Percentiles rank a stretch among this genome's conserved stretches.
phyloP scores from a whole-genome alignment of 1,140 invertebrate genomes.

The Drosophila persimilis region DNA sequence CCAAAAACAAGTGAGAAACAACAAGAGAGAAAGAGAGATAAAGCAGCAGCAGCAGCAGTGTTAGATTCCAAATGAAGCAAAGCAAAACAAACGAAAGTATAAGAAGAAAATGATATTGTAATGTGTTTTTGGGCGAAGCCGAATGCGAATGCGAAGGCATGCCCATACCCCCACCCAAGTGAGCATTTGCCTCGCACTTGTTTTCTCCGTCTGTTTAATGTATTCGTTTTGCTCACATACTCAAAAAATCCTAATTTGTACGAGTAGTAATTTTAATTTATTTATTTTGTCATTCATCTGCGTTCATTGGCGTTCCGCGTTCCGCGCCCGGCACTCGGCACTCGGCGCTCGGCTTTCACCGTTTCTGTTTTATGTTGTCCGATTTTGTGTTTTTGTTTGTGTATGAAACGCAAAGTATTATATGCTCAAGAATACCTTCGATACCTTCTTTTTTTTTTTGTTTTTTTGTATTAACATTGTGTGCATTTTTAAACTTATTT shows the following conservation, averaged over 20 bases:
- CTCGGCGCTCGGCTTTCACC: neutral
- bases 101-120: slow-evolving; percentile 61
- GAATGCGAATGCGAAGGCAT: neutral
- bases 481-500: slow-evolving; percentile 69
- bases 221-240: slow-evolving; percentile 66
- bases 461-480: slow-evolving; percentile 27
- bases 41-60: too few species aligned
- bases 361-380: slow-evolving; percentile 17
- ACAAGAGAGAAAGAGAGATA: slow-evolving; percentile 7
- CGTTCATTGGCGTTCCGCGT: slow-evolving; percentile 15
- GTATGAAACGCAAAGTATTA: slow-evolving; percentile 67
- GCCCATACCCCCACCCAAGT: slow-evolving; percentile 18
- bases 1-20: slow-evolving; percentile 49
- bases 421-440: slow-evolving; percentile 65
- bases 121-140: slow-evolving; percentile 48
- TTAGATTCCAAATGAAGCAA: slow-evolving; percentile 52
- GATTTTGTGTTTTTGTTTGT: slow-evolving; percentile 32
- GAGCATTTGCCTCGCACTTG: slow-evolving; percentile 68
- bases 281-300: slow-evolving; percentile 54
- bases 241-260: slow-evolving; percentile 67
- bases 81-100: slow-evolving; percentile 43
- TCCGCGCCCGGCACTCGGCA: too few species aligned
- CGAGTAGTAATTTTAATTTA: slow-evolving; percentile 73
- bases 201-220: slow-evolving; percentile 57
- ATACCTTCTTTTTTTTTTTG: neutral